Evolutionary conservation across 2,888 invertebrate species (phyloP).

Genomic region (Clivina fossor): DNA sequence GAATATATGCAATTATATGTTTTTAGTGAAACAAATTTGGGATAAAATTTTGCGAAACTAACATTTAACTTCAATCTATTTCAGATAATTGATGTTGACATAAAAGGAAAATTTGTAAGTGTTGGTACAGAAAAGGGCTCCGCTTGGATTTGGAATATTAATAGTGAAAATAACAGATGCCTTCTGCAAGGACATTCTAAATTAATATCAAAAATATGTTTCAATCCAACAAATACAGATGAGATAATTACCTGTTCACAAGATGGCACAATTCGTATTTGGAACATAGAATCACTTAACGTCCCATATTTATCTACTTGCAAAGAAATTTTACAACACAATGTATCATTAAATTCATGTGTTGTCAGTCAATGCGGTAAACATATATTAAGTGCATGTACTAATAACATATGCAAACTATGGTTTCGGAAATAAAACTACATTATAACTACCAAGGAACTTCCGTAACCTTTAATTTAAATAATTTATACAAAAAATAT

Average conservation of each 20-base stretch:
- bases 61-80: slow-evolving; percentile 58
- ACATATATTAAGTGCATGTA: slow-evolving; percentile 16
- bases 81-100: slow-evolving; percentile 65
- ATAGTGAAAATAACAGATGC: background rate
- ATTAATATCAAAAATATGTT: slow-evolving; percentile 62
- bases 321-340: slow-evolving; percentile 7
- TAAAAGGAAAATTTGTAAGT: slow-evolving; percentile 57
- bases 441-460: no score
- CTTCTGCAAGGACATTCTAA: slow-evolving; percentile 11
- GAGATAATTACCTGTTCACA: slow-evolving; percentile 71
- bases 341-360: slow-evolving; percentile 2
- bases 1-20: no score
- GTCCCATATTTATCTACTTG: background rate
- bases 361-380: slow-evolving; percentile 12
- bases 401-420: slow-evolving; percentile 18
- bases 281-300: slow-evolving; percentile 61
- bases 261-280: slow-evolving; percentile 73
- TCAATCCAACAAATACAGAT: slow-evolving; percentile 75
- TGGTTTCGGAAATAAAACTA: slow-evolving; percentile 9
- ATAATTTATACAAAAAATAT: no score
- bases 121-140: slow-evolving; percentile 5
- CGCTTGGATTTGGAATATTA: slow-evolving; percentile 5
- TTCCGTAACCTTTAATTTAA: no score
- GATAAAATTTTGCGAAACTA: slow-evolving; percentile 47
- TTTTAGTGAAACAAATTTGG: background rate